A percentile compares a stretch with the other conserved stretches of the same genome.
These are phyloP conservation scores for Hylia prasina DNA, from an alignment of 2,113 vertebrate genomes.

Conservation along the genomic window DNA sequence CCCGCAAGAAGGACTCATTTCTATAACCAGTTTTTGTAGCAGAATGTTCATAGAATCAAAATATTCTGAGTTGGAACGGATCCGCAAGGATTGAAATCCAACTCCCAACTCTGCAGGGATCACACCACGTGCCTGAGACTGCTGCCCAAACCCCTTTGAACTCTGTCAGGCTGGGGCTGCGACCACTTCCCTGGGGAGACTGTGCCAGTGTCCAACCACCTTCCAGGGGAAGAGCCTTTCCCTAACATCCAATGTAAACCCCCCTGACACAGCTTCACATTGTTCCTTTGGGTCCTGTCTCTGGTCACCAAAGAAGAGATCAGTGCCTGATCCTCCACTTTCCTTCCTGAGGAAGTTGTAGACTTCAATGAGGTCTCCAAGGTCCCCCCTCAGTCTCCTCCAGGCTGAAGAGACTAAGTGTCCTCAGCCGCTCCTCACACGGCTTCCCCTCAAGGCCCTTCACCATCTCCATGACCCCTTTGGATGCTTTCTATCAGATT, in stretches of 20 bases:
- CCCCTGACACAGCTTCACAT: not conserved
- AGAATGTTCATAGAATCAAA: not conserved
- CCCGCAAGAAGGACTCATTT: not conserved
- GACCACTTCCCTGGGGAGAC: not conserved
- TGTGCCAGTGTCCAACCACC: not conserved
- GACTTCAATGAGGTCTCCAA: not conserved
- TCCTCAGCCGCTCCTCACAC: rapidly evolving
- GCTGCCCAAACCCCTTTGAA: not conserved
- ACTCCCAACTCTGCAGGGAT: not conserved
- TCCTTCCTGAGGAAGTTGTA: not conserved
- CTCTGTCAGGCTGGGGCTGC: not conserved
- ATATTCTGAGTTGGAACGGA: not conserved
- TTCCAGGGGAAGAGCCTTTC: not conserved
- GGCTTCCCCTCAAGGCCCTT: not conserved
- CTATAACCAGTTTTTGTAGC: not conserved
- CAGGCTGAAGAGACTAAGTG: not conserved
- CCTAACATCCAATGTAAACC: not conserved
- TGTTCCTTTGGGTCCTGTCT: not conserved
- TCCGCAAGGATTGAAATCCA: not conserved
- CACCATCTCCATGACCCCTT: not conserved
- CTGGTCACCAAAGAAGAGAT: not conserved
- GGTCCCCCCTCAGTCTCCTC: not conserved
- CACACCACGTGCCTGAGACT: not conserved
- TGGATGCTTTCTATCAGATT: not conserved
- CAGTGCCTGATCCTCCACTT: not conserved